Evolutionary conservation across 2,888 invertebrate genomes (phyloP), one percentile per base, ranked within the genome.

Genomic region (Epinotia bilunana): DNA sequence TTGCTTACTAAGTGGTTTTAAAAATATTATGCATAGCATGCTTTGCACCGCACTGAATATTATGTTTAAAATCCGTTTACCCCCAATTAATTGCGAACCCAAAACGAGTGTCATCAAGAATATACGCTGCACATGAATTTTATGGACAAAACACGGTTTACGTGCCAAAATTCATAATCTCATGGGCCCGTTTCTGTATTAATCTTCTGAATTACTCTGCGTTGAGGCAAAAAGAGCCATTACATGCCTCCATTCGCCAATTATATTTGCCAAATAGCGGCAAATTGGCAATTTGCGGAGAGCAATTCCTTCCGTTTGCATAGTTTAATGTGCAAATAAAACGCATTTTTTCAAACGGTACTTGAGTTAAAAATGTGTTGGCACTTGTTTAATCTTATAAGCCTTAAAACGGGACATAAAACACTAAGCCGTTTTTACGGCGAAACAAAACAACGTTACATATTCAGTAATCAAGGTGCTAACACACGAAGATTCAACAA

Each of bases 161-260:
- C 83, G 84, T 86, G 88, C 90, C 89, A 90, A 89, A 89, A 87
- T 86, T 88, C 87, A 89, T 90, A 89, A 91, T 89, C 88, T 87
- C 87, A 83, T 86, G 84, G 86, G 86, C 79, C 80, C 79, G 83
- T 87, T 87, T 85, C 83, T 81, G 79, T 88, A 91, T 91, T 89
- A 91, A 91, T 90, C 89, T 88, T 84, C 81, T 74, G 81, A 88
- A 90, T 88, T 88, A 88, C 85, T 82, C 83, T 80, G 79, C 78
- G 78, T 75, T 79, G 79, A 46, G 79, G 84, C 84, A 89, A 90
- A 90, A 89, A 91, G 86, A 84, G 86, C 87, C 85, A 84, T 86
- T 86, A 81, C 81, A 83, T 81, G 87, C 84, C 82, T 84, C 84
- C 83, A 83, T 84, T 82, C 81, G 85, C 83, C 90, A 83, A 84